These are phyloP conservation scores for Limosa lapponica DNA, from an alignment of 2,797 vertebrate genomes.

Conservation along the genomic window DNA sequence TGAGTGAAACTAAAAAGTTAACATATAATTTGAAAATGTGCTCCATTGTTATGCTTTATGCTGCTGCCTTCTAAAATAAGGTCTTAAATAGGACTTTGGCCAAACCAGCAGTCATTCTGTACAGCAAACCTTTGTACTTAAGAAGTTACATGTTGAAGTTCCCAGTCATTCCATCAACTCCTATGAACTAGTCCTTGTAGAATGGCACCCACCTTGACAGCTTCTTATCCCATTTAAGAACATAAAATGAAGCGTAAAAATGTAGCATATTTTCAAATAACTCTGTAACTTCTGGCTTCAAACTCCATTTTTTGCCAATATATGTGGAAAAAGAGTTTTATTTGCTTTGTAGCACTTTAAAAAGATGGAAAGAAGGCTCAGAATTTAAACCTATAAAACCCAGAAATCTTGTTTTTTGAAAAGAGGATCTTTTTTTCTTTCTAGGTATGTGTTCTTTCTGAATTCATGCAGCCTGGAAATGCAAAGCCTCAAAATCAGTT, in stretches of 20 bases:
- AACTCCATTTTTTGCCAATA: background rate
- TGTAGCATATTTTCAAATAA: background rate
- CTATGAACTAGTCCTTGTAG: background rate
- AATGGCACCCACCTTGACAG: background rate
- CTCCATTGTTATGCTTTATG: background rate
- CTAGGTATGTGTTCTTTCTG: conserved; percentile 82
- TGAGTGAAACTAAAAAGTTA: background rate
- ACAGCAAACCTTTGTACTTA: background rate
- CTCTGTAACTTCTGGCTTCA: background rate
- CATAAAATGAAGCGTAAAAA: background rate
- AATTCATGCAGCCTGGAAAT: conserved; percentile 74
- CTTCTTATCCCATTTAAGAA: background rate
- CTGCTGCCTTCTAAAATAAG: background rate
- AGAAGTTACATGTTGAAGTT: background rate
- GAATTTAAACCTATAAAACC: background rate
- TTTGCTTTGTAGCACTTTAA: background rate
- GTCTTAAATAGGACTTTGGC: background rate
- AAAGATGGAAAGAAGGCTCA: background rate
- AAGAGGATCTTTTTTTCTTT: conserved; percentile 2
- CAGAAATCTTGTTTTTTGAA: background rate
- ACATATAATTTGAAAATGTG: background rate
- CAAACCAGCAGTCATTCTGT: background rate
- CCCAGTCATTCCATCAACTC: background rate
- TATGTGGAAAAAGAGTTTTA: background rate
- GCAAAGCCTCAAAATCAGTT: conserved; percentile 49